Conservation (phyloP, 2,113 vertebrate genomes). For the Leptocoma aspasia region DNA sequence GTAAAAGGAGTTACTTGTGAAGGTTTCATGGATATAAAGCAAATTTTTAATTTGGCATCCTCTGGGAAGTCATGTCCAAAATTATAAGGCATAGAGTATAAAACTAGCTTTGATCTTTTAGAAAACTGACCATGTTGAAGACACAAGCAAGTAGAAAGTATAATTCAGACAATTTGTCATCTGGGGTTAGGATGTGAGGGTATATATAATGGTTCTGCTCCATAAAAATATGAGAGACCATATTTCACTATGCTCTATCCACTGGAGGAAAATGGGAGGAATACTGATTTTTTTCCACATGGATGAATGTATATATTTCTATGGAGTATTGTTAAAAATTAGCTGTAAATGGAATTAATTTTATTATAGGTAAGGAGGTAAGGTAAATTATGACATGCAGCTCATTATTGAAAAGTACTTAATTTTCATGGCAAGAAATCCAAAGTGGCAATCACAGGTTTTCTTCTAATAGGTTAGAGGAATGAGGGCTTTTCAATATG, state of each 20-base stretch:
- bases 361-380: background rate
- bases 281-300: background rate
- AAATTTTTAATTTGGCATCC: conserved; percentile 30
- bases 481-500: background rate
- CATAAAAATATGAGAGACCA: background rate
- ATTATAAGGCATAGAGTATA: background rate
- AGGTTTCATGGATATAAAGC: background rate
- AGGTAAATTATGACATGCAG: background rate
- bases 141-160: background rate
- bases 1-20: conserved; percentile 13
- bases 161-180: conserved; percentile 7
- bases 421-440: background rate
- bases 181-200: background rate
- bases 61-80: background rate
- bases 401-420: background rate
- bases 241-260: conserved; percentile 4
- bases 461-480: background rate
- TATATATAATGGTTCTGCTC: conserved; percentile 28
- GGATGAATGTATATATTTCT: background rate
- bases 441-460: background rate
- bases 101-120: conserved; percentile 42
- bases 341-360: background rate
- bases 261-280: conserved; percentile 4
- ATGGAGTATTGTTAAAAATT: background rate
- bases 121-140: conserved; percentile 30